Conservation (phyloP, 2,113 vertebrate species). For the Pseudorectes ferrugineus region DNA sequence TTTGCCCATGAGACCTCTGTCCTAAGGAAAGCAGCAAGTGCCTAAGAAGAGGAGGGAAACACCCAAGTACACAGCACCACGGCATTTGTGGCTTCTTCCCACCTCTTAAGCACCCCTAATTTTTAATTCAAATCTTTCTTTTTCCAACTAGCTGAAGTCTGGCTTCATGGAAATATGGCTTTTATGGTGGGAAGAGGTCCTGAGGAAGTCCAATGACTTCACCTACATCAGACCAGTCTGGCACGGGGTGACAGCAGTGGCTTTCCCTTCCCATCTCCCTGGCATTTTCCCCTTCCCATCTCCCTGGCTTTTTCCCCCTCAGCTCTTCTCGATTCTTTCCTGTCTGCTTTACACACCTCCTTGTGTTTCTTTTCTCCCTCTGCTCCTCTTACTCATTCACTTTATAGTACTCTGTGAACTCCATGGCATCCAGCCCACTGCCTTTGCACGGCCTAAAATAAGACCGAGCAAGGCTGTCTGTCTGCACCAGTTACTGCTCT, state of each 20-base stretch:
- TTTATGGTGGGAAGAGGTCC: background rate
- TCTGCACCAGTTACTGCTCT: background rate
- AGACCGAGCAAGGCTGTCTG: background rate
- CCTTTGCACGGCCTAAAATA: background rate
- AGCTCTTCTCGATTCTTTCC: background rate
- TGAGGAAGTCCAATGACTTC: background rate
- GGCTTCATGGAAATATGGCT: background rate
- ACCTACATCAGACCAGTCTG: background rate
- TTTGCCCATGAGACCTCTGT: background rate
- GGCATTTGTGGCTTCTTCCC: background rate
- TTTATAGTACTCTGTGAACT: background rate
- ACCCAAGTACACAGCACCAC: background rate
- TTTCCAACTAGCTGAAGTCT: background rate
- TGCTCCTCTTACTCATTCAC: background rate
- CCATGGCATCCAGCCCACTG: background rate
- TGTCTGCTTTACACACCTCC: background rate
- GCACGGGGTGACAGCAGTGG: background rate
- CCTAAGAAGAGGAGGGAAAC: background rate
- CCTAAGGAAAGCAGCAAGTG: background rate
- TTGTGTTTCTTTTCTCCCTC: background rate
- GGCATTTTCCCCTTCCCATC: background rate
- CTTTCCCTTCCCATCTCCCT: background rate
- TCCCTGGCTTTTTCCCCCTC: background rate
- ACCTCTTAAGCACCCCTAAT: background rate
- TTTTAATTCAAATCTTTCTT: background rate